phyloP scores from a whole-genome alignment of 2,888 invertebrate genomes.

The Mesorhabditis belari region DNA sequence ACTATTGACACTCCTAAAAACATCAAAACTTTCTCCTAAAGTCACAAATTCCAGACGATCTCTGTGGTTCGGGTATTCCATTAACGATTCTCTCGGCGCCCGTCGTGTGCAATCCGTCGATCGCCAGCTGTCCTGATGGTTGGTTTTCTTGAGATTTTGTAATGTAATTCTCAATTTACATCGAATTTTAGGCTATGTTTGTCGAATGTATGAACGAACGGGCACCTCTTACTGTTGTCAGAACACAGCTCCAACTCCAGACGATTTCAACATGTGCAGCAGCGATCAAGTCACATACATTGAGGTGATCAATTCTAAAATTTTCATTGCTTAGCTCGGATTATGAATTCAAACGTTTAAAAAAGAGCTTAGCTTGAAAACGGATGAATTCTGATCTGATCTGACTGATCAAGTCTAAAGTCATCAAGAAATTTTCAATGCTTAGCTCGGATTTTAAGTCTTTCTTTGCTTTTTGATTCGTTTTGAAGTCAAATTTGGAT shows the following conservation, averaged over 20 bases:
- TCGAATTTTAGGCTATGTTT: slow-evolving; percentile 39
- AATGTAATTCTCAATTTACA: background rate
- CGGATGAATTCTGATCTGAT: too few species aligned
- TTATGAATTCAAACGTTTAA: too few species aligned
- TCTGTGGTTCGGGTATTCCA: slow-evolving; percentile 48
- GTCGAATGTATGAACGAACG: slow-evolving; percentile 47
- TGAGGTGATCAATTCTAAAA: slow-evolving; percentile 18
- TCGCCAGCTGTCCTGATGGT: slow-evolving; percentile 51
- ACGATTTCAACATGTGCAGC: slow-evolving; percentile 31
- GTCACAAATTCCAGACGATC: slow-evolving; percentile 34
- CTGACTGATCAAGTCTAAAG: too few species aligned
- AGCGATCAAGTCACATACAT: slow-evolving; percentile 47
- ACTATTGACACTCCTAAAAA: background rate
- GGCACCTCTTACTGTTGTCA: slow-evolving; percentile 52
- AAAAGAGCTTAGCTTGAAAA: too few species aligned
- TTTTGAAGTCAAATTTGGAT: too few species aligned
- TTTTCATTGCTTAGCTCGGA: background rate
- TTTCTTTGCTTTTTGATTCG: too few species aligned
- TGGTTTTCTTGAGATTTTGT: background rate
- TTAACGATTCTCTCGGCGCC: slow-evolving; percentile 49
- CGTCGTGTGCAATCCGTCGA: slow-evolving; percentile 49
- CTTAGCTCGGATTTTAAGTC: too few species aligned
- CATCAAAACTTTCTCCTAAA: background rate
- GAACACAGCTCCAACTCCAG: slow-evolving; percentile 16
- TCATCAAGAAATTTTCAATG: too few species aligned